phyloP scores from a whole-genome alignment of 2,113 vertebrate genomes.

The Pterocles burchelli region DNA sequence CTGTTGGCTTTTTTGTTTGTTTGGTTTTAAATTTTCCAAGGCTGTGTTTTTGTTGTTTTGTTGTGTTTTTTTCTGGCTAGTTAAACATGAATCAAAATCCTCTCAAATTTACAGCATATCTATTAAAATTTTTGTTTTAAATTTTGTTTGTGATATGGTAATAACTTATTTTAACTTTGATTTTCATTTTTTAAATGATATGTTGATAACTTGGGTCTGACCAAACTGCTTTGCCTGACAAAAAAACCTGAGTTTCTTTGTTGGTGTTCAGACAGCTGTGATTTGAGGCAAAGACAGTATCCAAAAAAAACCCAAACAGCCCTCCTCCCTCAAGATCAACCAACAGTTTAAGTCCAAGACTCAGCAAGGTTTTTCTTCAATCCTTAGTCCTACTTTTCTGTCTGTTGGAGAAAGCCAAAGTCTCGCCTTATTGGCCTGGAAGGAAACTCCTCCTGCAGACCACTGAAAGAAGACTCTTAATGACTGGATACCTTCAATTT shows the following conservation, averaged over 20 bases:
- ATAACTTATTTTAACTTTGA: background rate
- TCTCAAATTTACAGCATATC: background rate
- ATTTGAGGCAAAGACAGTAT: background rate
- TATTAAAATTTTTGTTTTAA: background rate
- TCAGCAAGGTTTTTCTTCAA: background rate
- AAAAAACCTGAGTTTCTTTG: background rate
- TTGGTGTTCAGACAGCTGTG: background rate
- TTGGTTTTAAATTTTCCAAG: background rate
- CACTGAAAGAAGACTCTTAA: background rate
- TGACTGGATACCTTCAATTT: background rate
- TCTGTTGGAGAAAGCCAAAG: background rate
- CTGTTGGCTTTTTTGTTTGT: background rate
- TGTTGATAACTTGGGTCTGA: background rate
- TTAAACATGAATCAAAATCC: background rate
- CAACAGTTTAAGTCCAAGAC: background rate
- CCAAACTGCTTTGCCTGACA: background rate
- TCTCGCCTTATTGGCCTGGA: background rate
- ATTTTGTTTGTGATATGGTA: background rate
- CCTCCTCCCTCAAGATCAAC: background rate
- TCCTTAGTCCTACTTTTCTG: background rate
- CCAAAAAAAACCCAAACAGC: too few relatives aligned
- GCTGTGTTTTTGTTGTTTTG: background rate
- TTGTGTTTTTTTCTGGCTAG: background rate
- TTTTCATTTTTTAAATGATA: background rate
- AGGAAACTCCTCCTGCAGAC: background rate